These are phyloP conservation scores for Neosilurus mollespiculum DNA, from an alignment of 2,797 vertebrate genomes.

Conservation along the genomic window DNA sequence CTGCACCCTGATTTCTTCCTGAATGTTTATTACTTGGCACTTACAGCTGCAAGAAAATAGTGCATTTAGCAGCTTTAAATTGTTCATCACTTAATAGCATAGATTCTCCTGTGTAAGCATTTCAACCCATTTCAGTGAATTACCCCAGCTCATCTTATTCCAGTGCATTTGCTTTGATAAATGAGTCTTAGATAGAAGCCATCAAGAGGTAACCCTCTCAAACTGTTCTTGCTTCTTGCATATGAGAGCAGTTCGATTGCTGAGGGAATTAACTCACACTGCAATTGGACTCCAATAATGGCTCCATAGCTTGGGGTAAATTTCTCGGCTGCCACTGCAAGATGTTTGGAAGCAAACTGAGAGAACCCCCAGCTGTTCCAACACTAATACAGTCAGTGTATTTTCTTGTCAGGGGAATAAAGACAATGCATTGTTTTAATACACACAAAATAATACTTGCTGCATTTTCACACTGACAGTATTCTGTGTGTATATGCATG, in stretches of 20 bases:
- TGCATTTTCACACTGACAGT: conserved; percentile 21
- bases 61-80: conserved; percentile 28
- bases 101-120: conserved; percentile 19
- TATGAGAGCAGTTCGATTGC: conserved; percentile 50
- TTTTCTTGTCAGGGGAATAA: conserved; percentile 31
- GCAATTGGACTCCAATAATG: conserved; percentile 55
- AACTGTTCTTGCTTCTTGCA: conserved; percentile 50
- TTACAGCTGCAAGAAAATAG: conserved; percentile 1
- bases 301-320: conserved; percentile 45
- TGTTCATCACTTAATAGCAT: conserved; percentile 33
- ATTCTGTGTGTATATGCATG: not conserved
- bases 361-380: conserved; percentile 38
- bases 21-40: conserved; percentile 14
- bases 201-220: conserved; percentile 37
- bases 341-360: conserved; percentile 50
- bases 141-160: conserved; percentile 34
- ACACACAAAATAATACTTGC: conserved; percentile 23
- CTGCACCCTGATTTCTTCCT: not conserved
- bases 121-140: conserved; percentile 45
- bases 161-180: conserved; percentile 47
- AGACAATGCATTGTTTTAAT: not conserved
- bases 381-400: conserved; percentile 40
- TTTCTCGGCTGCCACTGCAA: conserved; percentile 21
- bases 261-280: conserved; percentile 53
- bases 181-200: conserved; percentile 45